Evolutionary conservation across 2,888 invertebrate genomes (phyloP).

Genomic region (Zaprionus bogoriensis): DNA sequence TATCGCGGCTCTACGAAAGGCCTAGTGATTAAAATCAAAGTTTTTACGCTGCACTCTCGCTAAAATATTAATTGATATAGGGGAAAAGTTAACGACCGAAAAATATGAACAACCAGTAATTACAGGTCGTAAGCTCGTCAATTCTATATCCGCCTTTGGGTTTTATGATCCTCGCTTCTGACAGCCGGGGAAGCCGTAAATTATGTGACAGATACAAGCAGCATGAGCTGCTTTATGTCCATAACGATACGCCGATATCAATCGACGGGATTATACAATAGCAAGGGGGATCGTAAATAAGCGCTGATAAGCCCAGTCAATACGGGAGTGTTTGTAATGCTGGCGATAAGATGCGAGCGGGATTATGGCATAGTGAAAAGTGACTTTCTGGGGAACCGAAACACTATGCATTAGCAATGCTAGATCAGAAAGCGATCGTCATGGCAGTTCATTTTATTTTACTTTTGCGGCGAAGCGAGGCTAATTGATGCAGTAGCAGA

Average conservation of each 20-base stretch:
- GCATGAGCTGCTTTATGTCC: neutral
- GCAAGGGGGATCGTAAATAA: conserved; percentile 24
- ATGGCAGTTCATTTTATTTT: conserved; percentile 4
- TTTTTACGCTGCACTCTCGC: too few species aligned
- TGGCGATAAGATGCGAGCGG: conserved; percentile 12
- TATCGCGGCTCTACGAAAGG: neutral
- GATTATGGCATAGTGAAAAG: conserved; percentile 16
- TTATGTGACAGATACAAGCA: too few species aligned
- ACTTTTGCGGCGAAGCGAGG: neutral
- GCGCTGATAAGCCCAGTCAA: conserved; percentile 24
- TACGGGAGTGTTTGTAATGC: conserved; percentile 9
- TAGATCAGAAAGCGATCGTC: conserved; percentile 3
- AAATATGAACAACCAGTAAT: too few species aligned
- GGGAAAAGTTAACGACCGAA: too few species aligned
- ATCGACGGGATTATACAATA: neutral
- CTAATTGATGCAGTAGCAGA: conserved; percentile 3
- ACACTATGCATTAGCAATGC: neutral
- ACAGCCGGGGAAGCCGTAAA: neutral
- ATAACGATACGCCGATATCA: neutral
- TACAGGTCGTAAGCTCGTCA: too few species aligned
- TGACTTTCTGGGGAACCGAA: conserved; percentile 3
- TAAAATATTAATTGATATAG: too few species aligned
- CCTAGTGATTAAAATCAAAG: neutral
- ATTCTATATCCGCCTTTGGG: too few species aligned
- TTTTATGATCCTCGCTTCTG: too few species aligned